Percentiles rank a stretch among this genome's conserved stretches.
Evolutionary conservation across 2,888 invertebrate genomes (phyloP).

Genomic region (Corythucha ciliata): DNA sequence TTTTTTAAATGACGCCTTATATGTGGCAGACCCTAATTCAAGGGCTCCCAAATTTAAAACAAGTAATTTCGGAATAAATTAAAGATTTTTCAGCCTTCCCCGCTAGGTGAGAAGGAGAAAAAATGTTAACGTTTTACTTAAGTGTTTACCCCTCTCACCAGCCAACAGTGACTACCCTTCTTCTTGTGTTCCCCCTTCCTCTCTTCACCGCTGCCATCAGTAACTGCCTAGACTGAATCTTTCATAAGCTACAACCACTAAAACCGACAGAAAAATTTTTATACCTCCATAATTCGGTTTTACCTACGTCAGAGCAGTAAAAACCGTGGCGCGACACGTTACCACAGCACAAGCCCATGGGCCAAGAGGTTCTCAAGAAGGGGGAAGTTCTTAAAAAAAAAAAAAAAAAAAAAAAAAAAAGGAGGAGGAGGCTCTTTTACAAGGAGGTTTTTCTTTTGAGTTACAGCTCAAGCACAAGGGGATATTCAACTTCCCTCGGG

Average conservation of each 20-base stretch:
- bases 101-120: too few species aligned
- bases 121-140: too few species aligned
- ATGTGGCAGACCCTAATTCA: too few species aligned
- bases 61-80: too few species aligned
- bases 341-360: neutral
- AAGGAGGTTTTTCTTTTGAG: conserved; percentile 15
- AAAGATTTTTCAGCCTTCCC: too few species aligned
- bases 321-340: conserved; percentile 12
- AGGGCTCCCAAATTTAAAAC: too few species aligned
- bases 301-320: conserved; percentile 8
- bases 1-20: too few species aligned
- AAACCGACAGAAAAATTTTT: conserved; percentile 7
- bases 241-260: neutral
- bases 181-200: neutral
- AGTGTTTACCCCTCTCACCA: too few species aligned
- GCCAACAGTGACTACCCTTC: neutral
- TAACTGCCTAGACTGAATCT: too few species aligned
- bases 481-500: too few species aligned
- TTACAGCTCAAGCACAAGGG: conserved; percentile 2
- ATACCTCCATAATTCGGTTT: conserved; percentile 19
- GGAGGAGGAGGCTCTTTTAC: conserved; percentile 6
- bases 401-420: neutral
- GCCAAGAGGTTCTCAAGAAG: neutral
- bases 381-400: neutral
- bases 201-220: neutral